Conservation (phyloP, 2,113 vertebrate species). For the Anseranas semipalmata region DNA sequence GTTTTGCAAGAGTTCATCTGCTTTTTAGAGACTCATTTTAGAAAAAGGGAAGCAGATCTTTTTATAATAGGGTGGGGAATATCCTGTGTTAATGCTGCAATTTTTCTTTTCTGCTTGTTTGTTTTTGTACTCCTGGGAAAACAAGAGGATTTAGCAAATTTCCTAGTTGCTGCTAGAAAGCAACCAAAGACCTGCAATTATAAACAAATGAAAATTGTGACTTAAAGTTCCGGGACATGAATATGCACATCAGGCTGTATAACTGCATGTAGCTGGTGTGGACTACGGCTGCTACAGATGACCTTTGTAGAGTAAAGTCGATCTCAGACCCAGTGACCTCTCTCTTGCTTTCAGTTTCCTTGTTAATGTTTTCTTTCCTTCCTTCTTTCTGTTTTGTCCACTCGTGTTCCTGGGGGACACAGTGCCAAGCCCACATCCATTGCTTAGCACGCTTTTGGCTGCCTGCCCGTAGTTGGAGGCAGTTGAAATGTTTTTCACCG, state of each 20-base stretch:
- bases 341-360: neutral
- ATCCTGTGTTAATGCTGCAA: neutral
- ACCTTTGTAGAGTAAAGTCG: neutral
- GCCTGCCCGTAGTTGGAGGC: fast-evolving
- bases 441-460: neutral
- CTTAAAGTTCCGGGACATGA: neutral
- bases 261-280: fast-evolving
- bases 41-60: conserved; percentile 44
- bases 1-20: conserved; percentile 43
- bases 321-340: neutral
- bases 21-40: neutral
- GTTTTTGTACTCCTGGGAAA: neutral
- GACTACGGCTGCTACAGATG: neutral
- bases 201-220: neutral
- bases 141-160: neutral
- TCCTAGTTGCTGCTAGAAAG: neutral
- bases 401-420: neutral
- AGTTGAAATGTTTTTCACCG: neutral
- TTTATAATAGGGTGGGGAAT: conserved; percentile 37
- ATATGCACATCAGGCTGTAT: neutral
- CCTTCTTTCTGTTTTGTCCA: neutral
- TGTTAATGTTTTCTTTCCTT: neutral
- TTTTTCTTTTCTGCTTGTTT: neutral
- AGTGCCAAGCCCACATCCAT: neutral
- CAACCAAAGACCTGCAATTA: neutral